Conservation (phyloP, 1,140 invertebrate species). For the Philotrypesis tridentata region DNA sequence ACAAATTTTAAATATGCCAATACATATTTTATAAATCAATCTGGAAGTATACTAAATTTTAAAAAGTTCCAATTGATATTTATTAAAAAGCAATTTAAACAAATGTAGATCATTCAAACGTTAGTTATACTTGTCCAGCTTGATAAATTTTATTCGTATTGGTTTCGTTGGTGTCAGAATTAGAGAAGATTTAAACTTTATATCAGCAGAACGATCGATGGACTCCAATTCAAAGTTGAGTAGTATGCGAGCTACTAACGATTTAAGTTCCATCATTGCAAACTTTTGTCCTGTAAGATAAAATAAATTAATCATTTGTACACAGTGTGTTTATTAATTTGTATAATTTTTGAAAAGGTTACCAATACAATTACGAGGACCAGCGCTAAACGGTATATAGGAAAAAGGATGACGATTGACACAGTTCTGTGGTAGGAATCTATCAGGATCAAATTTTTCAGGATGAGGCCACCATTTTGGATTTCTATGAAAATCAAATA, state of each 20-base stretch:
- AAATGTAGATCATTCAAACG: no score
- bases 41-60: no score
- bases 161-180: constrained; percentile 59
- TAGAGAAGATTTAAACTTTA: constrained; percentile 50
- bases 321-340: no score
- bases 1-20: no score
- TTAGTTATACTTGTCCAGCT: constrained; percentile 28
- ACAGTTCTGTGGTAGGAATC: not conserved
- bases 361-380: not conserved
- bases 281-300: constrained; percentile 79
- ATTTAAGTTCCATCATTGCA: constrained; percentile 86
- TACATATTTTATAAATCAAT: no score
- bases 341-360: not conserved
- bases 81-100: no score
- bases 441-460: not conserved
- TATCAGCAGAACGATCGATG: constrained; percentile 60
- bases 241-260: constrained; percentile 79
- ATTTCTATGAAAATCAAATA: not conserved
- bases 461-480: not conserved
- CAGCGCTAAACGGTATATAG: not conserved
- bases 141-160: constrained; percentile 57
- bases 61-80: no score
- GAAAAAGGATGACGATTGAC: not conserved
- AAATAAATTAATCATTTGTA: no score
- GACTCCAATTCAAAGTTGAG: constrained; percentile 76